Evolutionary conservation across 2,113 vertebrate genomes (phyloP).

Genomic region (Cochlearius cochlearius): DNA sequence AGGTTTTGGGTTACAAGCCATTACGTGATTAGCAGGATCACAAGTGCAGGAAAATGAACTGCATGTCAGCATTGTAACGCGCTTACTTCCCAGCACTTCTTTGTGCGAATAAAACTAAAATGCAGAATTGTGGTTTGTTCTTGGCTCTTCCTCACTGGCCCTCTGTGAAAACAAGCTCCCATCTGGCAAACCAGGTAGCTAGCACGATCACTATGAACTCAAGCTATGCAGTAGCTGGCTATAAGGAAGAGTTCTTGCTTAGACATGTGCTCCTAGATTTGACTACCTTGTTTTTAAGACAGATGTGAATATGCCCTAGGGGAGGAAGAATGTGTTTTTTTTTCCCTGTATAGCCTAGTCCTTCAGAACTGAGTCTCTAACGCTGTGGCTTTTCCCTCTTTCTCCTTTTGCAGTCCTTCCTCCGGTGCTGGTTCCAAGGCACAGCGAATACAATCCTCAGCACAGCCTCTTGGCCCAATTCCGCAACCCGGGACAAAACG

Average conservation of each 20-base stretch:
- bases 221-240: not conserved
- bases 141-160: not conserved
- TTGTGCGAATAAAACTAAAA: not conserved
- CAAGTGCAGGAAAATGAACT: not conserved
- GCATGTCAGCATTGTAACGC: not conserved
- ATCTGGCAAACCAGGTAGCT: not conserved
- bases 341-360: not conserved
- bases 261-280: not conserved
- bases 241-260: not conserved
- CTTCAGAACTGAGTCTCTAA: not conserved
- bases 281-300: not conserved
- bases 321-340: not conserved
- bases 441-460: conserved; percentile 98
- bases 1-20: not conserved
- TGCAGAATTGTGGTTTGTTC: not conserved
- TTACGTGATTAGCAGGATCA: not conserved
- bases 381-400: not conserved
- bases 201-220: not conserved
- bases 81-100: not conserved
- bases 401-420: conserved; percentile 83
- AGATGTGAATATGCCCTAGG: not conserved
- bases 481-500: conserved; percentile 90
- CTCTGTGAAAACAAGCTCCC: not conserved
- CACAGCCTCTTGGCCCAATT: conserved; percentile 96
- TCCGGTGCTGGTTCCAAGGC: conserved; percentile 95